Percentiles rank a stretch among this genome's conserved stretches.
Evolutionary conservation across 2,888 invertebrate species (phyloP).

Genomic region (Lycocerus yunnanus): DNA sequence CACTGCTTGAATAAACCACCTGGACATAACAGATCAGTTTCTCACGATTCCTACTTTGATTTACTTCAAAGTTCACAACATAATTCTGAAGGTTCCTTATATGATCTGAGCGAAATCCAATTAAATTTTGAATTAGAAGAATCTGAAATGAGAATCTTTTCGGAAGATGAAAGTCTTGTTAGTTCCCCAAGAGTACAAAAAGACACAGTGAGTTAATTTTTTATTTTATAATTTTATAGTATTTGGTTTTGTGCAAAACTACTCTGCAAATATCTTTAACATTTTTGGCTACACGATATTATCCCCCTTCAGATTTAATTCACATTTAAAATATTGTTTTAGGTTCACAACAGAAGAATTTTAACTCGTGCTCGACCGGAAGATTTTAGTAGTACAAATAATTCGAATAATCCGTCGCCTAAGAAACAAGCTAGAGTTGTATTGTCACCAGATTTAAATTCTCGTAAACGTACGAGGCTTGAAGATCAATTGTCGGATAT

Average conservation of each 20-base stretch:
- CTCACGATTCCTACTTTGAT: conserved; percentile 94
- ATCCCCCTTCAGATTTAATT: too few species aligned
- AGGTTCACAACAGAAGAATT: conserved; percentile 56
- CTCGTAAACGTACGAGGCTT: conserved; percentile 69
- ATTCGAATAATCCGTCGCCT: conserved; percentile 64
- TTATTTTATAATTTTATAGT: too few species aligned
- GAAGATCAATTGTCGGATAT: conserved; percentile 80
- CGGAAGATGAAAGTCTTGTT: conserved; percentile 79
- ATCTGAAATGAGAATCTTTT: conserved; percentile 84
- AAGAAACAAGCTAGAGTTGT: conserved; percentile 64
- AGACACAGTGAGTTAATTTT: conserved; percentile 45
- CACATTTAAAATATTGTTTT: conserved; percentile 37
- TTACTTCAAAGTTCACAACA: conserved; percentile 64
- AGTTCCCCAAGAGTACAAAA: conserved; percentile 62
- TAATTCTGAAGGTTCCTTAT: conserved; percentile 55
- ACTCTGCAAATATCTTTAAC: too few species aligned
- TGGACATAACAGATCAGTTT: conserved; percentile 73
- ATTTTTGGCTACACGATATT: too few species aligned
- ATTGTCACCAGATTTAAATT: conserved; percentile 58
- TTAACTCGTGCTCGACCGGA: conserved; percentile 60
- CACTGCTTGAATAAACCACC: conserved; percentile 55
- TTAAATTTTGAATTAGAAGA: conserved; percentile 85
- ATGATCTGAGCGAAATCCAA: conserved; percentile 83
- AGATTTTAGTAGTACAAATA: conserved; percentile 60
- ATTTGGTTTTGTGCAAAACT: too few species aligned